Conservation (phyloP, 2,888 invertebrate species). For the Drosophila cyrtoloma region DNA sequence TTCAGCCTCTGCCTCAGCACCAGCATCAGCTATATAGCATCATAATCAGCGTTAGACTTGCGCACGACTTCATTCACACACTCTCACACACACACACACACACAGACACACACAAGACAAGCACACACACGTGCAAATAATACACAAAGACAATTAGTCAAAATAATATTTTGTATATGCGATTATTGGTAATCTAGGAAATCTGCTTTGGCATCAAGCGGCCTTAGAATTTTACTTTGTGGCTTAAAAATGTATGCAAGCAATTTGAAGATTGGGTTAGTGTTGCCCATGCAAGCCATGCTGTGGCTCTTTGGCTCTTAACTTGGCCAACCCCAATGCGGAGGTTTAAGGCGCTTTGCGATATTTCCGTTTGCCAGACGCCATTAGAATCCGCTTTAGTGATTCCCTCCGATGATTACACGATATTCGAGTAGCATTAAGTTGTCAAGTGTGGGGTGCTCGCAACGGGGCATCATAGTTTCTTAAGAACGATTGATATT, state of each 20-base stretch:
- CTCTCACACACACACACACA: background rate
- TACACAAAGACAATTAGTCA: conserved; percentile 69
- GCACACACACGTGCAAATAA: conserved; percentile 4
- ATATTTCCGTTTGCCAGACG: conserved; percentile 74
- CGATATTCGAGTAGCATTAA: conserved; percentile 49
- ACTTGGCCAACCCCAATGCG: conserved; percentile 27
- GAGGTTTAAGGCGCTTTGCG: conserved; percentile 63
- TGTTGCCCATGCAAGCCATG: conserved; percentile 26
- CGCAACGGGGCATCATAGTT: conserved; percentile 34
- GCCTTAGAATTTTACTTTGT: conserved; percentile 62
- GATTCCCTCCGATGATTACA: conserved; percentile 71
- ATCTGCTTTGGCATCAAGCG: conserved; percentile 78
- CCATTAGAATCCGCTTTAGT: conserved; percentile 74
- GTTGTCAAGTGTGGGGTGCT: conserved; percentile 54
- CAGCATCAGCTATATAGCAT: conserved; percentile 4
- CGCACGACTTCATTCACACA: conserved; percentile 55
- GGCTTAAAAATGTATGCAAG: conserved; percentile 53
- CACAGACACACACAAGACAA: conserved; percentile 13
- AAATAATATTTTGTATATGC: conserved; percentile 65
- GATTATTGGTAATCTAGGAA: conserved; percentile 73
- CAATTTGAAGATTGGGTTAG: conserved; percentile 42
- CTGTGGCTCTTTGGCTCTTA: background rate
- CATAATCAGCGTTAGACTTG: conserved; percentile 67
- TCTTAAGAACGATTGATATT: conserved; percentile 7
- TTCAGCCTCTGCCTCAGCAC: conserved; percentile 24